A percentile compares a stretch with the other conserved stretches of the same genome.
phyloP scores from a whole-genome alignment of 2,113 vertebrate genomes.

The Xyliphius kryptos region DNA sequence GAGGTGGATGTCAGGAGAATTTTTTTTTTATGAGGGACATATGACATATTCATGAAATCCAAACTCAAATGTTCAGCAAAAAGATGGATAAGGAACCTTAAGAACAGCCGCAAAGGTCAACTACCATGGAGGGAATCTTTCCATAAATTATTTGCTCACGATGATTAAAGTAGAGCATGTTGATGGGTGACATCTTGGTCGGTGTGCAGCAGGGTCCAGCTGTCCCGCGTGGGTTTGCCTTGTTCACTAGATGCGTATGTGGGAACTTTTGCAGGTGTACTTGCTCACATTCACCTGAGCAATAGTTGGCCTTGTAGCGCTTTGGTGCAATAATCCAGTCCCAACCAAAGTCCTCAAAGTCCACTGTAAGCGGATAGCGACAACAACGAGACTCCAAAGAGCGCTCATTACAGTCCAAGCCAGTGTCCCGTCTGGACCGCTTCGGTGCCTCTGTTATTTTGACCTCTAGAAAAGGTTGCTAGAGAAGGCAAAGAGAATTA shows the following conservation, averaged over 20 bases:
- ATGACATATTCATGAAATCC: neutral
- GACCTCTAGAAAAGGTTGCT: conserved; percentile 86
- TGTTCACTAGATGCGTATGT: conserved; percentile 80
- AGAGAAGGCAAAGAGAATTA: neutral
- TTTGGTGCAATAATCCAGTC: conserved; percentile 90
- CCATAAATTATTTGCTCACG: conserved; percentile 87
- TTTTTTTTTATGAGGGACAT: neutral
- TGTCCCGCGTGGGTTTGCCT: conserved; percentile 77
- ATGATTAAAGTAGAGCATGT: conserved; percentile 86
- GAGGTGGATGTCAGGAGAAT: neutral
- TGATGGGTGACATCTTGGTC: conserved; percentile 87
- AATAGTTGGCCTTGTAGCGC: conserved; percentile 87
- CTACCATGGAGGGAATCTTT: conserved; percentile 86
- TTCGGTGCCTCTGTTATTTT: conserved; percentile 77
- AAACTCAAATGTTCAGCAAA: neutral
- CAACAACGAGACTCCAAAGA: conserved; percentile 80
- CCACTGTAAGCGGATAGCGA: conserved; percentile 80
- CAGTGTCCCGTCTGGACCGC: conserved; percentile 75
- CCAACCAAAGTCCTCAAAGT: conserved; percentile 87
- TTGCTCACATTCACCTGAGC: conserved; percentile 83
- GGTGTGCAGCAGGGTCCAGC: conserved; percentile 84
- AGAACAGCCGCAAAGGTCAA: conserved; percentile 84
- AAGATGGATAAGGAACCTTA: conserved; percentile 49
- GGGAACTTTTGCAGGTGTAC: conserved; percentile 85
- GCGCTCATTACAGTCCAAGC: conserved; percentile 79